These are phyloP conservation scores for Drosophila erecta DNA, from an alignment of 1,140 invertebrate species.

Conservation along the genomic window DNA sequence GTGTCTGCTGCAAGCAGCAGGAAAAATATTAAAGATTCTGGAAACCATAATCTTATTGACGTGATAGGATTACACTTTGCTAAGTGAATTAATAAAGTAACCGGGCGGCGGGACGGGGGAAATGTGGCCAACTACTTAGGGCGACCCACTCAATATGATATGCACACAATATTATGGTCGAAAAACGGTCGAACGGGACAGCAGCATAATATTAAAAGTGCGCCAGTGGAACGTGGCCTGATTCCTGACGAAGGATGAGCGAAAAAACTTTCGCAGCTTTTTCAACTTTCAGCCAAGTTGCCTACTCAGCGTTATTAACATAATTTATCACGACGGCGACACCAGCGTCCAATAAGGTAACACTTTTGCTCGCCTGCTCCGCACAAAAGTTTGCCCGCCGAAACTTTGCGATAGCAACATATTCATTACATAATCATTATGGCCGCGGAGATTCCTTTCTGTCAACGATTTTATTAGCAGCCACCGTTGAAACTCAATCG, in stretches of 20 bases:
- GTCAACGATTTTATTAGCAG: constrained; percentile 58
- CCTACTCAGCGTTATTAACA: constrained; percentile 73
- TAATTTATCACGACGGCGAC: constrained; percentile 80
- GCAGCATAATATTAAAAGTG: constrained; percentile 9
- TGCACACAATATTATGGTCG: constrained; percentile 77
- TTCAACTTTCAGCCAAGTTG: constrained; percentile 69
- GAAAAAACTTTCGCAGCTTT: constrained; percentile 54
- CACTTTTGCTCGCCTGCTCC: constrained; percentile 56
- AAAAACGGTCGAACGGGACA: constrained; percentile 40
- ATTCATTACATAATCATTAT: constrained; percentile 78
- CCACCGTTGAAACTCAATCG: constrained; percentile 26
- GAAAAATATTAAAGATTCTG: constrained; percentile 81
- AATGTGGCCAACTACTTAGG: constrained; percentile 67
- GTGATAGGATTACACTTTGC: constrained; percentile 84
- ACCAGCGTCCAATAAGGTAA: constrained; percentile 74
- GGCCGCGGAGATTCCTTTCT: constrained; percentile 32
- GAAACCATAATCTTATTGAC: constrained; percentile 84
- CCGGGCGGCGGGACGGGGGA: background rate
- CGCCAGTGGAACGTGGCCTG: constrained; percentile 54
- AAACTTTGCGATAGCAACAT: constrained; percentile 42
- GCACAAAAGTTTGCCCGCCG: constrained; percentile 26
- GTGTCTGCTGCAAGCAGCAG: constrained; percentile 23
- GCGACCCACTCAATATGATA: constrained; percentile 73
- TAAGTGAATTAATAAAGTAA: constrained; percentile 83
- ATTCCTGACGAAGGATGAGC: constrained; percentile 76